These are phyloP conservation scores for Thaleichthys pacificus DNA, from an alignment of 2,797 vertebrate genomes.

Conservation along the genomic window DNA sequence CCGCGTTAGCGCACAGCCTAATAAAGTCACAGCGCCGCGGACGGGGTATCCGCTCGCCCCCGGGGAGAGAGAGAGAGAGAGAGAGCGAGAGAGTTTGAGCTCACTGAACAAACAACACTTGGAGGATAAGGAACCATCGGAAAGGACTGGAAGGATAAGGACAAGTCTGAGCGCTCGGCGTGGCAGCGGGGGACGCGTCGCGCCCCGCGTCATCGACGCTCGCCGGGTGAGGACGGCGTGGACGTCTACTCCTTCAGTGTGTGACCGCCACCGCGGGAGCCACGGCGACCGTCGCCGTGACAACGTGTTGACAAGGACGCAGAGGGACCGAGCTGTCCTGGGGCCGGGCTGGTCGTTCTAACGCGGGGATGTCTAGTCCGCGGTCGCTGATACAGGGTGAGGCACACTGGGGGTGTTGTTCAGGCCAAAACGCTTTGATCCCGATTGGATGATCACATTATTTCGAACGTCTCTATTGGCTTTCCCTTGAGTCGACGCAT, in stretches of 20 bases:
- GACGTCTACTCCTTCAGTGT: background rate
- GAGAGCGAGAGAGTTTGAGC: no score
- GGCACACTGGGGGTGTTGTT: no score
- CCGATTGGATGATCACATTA: background rate
- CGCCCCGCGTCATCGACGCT: background rate
- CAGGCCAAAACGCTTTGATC: background rate
- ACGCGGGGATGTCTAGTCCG: no score
- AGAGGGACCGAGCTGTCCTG: background rate
- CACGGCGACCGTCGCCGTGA: slow-evolving; percentile 1
- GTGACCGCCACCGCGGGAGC: background rate
- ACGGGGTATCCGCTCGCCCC: no score
- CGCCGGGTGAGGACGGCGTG: background rate
- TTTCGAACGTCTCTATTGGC: background rate
- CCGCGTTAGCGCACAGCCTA: background rate
- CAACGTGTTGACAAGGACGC: background rate
- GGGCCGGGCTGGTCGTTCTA: no score
- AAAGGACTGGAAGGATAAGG: no score
- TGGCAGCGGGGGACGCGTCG: no score
- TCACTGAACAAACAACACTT: no score
- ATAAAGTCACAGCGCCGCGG: slow-evolving; percentile 8
- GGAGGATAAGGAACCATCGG: no score
- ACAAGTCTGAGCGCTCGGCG: no score
- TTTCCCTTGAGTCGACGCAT: background rate
- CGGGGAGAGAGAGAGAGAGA: no score
- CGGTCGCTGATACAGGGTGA: background rate